Evolutionary conservation across 2,888 invertebrate species (phyloP).

Genomic region (Hemistola chrysoprasaria): DNA sequence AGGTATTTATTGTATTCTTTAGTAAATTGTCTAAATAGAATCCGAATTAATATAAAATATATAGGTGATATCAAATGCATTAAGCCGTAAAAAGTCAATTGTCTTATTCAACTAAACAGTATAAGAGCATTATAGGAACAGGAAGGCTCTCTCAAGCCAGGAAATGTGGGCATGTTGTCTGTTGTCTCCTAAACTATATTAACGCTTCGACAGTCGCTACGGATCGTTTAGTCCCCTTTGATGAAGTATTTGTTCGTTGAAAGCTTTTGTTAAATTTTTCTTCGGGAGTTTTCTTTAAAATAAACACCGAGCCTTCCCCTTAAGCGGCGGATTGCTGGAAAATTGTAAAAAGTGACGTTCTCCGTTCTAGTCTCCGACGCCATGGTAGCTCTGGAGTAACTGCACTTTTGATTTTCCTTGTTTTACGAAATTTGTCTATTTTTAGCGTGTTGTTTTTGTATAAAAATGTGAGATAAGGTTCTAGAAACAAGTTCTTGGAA

Average conservation of each 20-base stretch:
- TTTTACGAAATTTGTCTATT: slow-evolving; percentile 13
- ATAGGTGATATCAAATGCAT: slow-evolving; percentile 13
- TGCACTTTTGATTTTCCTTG: slow-evolving; percentile 20
- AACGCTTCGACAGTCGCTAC: slow-evolving; percentile 57
- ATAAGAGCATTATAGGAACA: slow-evolving; percentile 27
- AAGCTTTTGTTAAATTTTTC: slow-evolving; percentile 70
- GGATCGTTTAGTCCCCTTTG: slow-evolving; percentile 67
- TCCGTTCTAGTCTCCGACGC: slow-evolving; percentile 17
- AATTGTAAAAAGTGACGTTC: slow-evolving; percentile 37
- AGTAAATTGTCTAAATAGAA: too few relatives aligned
- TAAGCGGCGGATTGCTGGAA: slow-evolving; percentile 42
- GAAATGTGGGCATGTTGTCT: slow-evolving; percentile 44
- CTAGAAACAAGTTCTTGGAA: background rate
- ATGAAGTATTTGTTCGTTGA: slow-evolving; percentile 73
- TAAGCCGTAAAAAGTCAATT: slow-evolving; percentile 15
- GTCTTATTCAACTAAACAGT: slow-evolving; percentile 35
- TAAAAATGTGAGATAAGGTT: slow-evolving; percentile 1
- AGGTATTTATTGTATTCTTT: too few relatives aligned
- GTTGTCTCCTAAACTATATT: slow-evolving; percentile 66
- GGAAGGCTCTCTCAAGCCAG: slow-evolving; percentile 26
- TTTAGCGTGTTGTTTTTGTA: slow-evolving; percentile 3
- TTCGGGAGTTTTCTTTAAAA: slow-evolving; percentile 54
- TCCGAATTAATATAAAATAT: too few relatives aligned
- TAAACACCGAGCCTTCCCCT: slow-evolving; percentile 48
- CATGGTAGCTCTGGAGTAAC: slow-evolving; percentile 18